phyloP scores from a whole-genome alignment of 2,888 invertebrate genomes.

The Melitaea athalia region DNA sequence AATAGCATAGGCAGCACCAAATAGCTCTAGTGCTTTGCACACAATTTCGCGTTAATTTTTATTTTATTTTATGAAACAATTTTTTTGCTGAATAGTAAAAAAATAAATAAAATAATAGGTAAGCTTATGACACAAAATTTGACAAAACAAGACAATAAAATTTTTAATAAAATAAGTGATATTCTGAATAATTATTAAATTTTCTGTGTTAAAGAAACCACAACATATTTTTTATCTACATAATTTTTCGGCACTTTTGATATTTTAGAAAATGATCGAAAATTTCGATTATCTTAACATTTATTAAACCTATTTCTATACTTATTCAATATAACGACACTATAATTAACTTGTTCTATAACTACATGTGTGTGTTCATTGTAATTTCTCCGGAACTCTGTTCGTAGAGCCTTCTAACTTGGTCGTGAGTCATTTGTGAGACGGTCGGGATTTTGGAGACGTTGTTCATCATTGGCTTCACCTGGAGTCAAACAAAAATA shows the following conservation, averaged over 20 bases:
- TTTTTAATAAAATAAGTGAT: no score
- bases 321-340: neutral
- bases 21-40: no score
- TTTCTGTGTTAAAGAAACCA: neutral
- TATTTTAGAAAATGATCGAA: neutral
- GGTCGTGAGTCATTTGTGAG: constrained; percentile 71
- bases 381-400: constrained; percentile 63
- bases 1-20: no score
- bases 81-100: no score
- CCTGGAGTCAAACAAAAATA: constrained; percentile 48
- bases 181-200: neutral
- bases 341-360: neutral
- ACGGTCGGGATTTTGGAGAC: constrained; percentile 63
- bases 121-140: no score
- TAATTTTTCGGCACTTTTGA: constrained; percentile 20
- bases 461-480: constrained; percentile 63
- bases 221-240: neutral
- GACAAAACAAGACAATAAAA: no score
- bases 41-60: no score
- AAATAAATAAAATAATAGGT: no score
- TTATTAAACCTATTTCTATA: neutral
- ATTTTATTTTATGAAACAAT: no score
- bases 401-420: constrained; percentile 69
- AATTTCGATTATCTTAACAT: neutral
- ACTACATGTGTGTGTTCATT: constrained; percentile 67